Conservation (phyloP, 2,113 vertebrate genomes). For the Pitta sordida region DNA sequence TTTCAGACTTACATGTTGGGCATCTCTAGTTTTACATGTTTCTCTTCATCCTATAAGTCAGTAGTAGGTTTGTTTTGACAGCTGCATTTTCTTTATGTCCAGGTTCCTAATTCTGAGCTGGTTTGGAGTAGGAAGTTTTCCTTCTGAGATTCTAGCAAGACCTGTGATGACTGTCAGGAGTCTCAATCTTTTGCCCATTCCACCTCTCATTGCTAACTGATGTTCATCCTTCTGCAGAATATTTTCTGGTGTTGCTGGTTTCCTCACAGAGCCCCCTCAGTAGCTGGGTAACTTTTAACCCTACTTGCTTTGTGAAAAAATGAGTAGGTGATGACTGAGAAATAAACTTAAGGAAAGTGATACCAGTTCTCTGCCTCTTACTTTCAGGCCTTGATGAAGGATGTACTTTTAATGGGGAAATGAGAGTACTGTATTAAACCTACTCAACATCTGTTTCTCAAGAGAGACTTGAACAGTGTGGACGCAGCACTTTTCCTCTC, state of each 20-base stretch:
- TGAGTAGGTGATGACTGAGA: neutral
- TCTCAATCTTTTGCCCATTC: neutral
- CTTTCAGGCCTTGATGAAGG: neutral
- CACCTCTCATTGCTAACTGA: neutral
- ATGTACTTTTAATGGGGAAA: neutral
- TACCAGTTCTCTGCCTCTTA: neutral
- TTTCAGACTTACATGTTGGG: neutral
- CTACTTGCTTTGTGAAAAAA: neutral
- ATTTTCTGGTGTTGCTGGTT: neutral
- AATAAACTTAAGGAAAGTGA: neutral
- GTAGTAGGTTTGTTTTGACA: neutral
- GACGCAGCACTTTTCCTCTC: neutral
- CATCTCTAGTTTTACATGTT: neutral
- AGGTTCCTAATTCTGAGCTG: neutral
- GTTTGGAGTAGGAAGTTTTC: neutral
- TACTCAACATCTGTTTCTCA: constrained; percentile 25
- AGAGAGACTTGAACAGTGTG: neutral
- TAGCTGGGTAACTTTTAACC: neutral
- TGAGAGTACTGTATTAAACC: neutral
- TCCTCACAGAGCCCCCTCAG: neutral
- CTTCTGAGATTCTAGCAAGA: neutral
- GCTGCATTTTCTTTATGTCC: neutral
- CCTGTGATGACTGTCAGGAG: neutral
- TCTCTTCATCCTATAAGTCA: neutral
- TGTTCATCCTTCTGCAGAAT: neutral